A percentile compares a stretch with the other conserved stretches of the same genome.
phyloP scores from a whole-genome alignment of 2,797 vertebrate species.

The Cyprinella venusta region DNA sequence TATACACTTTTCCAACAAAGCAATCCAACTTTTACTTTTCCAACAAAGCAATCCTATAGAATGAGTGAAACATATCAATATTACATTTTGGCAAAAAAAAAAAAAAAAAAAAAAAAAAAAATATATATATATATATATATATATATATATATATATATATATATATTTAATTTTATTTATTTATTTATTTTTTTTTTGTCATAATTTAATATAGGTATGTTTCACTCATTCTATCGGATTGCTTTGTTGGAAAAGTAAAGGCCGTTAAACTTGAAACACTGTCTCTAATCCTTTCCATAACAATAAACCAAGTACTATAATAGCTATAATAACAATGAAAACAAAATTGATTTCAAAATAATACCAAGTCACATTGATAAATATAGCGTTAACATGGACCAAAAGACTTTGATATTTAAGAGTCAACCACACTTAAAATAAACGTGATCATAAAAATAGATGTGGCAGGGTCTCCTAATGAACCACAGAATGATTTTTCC shows the following conservation, averaged over 20 bases:
- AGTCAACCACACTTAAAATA: slow-evolving; percentile 32
- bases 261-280: slow-evolving; percentile 40
- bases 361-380: slow-evolving; percentile 32
- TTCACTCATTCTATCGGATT: background rate
- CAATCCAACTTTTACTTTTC: no score
- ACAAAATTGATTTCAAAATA: slow-evolving; percentile 39
- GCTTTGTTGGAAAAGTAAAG: background rate
- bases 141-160: no score
- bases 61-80: no score
- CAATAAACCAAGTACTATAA: slow-evolving; percentile 33
- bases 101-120: no score
- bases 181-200: no score
- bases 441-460: slow-evolving; percentile 50
- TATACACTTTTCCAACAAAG: no score
- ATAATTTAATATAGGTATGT: background rate
- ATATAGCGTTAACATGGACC: slow-evolving; percentile 41
- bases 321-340: slow-evolving; percentile 30
- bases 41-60: no score
- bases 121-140: no score
- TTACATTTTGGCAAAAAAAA: no score
- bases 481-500: slow-evolving; percentile 57
- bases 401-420: slow-evolving; percentile 46
- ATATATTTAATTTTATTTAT: no score
- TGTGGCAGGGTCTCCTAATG: slow-evolving; percentile 53
- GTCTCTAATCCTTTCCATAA: slow-evolving; percentile 20